Percentiles rank a stretch among this genome's conserved stretches.
Conservation (phyloP, 2,113 vertebrate species). For the Mesitornis unicolor region DNA sequence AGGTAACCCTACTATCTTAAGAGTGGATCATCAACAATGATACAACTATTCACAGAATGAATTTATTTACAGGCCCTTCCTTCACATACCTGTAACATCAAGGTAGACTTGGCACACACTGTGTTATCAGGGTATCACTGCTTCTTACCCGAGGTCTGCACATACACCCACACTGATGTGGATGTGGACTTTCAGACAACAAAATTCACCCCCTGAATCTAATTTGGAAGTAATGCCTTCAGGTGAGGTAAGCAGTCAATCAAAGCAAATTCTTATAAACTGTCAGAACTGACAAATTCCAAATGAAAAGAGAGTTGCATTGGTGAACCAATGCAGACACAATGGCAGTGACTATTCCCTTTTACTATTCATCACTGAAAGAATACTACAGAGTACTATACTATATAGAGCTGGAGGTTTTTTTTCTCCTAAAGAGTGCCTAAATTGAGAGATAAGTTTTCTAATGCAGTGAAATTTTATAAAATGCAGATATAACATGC, state of each 20-base stretch:
- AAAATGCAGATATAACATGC: neutral
- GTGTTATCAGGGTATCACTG: neutral
- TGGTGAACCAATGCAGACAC: neutral
- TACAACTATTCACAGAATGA: neutral
- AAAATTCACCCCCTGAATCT: neutral
- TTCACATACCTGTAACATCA: neutral
- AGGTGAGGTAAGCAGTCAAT: neutral
- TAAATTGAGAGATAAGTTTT: neutral
- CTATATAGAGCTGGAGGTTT: rapidly evolving
- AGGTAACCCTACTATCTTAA: neutral
- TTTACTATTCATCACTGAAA: neutral
- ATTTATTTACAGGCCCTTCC: neutral
- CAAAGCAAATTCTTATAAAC: neutral
- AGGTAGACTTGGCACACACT: neutral
- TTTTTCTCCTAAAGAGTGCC: neutral
- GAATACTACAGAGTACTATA: neutral
- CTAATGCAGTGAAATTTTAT: neutral
- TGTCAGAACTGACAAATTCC: neutral
- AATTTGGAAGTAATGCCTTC: neutral
- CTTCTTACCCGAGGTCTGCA: neutral
- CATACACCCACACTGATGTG: neutral
- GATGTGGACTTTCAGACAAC: neutral
- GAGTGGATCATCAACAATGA: neutral
- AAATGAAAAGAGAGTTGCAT: neutral
- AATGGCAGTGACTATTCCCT: neutral